Evolutionary conservation across 2,888 invertebrate genomes (phyloP).

Genomic region (Melanargia galathea): DNA sequence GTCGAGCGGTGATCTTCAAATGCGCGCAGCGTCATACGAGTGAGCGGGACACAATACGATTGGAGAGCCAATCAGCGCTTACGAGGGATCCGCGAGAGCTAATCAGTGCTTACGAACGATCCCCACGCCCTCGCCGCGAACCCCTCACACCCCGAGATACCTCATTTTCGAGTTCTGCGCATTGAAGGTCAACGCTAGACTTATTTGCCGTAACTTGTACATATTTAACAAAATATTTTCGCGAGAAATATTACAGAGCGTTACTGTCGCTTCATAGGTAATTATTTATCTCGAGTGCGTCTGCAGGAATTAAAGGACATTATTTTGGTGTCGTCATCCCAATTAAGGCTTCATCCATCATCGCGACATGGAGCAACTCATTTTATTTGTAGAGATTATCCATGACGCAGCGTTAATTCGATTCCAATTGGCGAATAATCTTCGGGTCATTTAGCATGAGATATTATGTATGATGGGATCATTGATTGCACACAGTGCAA

Average conservation of each 20-base stretch:
- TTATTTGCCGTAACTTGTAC: too few species aligned
- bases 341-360: constrained; percentile 55
- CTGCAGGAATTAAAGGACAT: constrained; percentile 49
- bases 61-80: too few species aligned
- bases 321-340: constrained; percentile 50
- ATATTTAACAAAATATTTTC: constrained; percentile 9
- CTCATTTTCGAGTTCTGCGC: too few species aligned
- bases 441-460: constrained; percentile 27
- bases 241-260: too few species aligned
- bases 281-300: constrained; percentile 37
- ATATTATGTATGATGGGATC: constrained; percentile 16
- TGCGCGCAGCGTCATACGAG: too few species aligned
- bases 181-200: too few species aligned
- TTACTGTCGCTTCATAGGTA: constrained; percentile 5
- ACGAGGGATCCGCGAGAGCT: too few species aligned
- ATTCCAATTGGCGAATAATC: constrained; percentile 29
- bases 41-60: too few species aligned
- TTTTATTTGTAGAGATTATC: constrained; percentile 34
- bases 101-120: too few species aligned
- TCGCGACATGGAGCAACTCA: constrained; percentile 24
- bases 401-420: constrained; percentile 29
- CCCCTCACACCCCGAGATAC: too few species aligned
- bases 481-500: constrained; percentile 7
- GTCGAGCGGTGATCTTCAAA: too few species aligned
- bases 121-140: too few species aligned